Conservation (phyloP, 2,888 invertebrate genomes). For the Hydriomena furcata region DNA sequence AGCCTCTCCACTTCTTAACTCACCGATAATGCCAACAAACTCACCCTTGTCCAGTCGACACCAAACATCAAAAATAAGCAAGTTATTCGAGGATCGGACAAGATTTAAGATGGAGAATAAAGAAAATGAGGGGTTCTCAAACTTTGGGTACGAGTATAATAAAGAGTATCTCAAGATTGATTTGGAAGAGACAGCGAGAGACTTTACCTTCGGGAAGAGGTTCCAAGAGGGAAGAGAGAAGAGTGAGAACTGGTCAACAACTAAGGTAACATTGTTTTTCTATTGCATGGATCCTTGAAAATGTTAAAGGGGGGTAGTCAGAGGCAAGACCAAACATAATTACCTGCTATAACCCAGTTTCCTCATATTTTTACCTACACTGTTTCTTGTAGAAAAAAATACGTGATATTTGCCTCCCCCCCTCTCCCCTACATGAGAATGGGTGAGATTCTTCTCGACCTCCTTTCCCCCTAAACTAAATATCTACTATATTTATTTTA, state of each 20-base stretch:
- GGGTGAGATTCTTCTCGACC: too few species aligned
- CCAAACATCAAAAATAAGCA: slow-evolving; percentile 54
- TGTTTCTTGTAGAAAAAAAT: too few species aligned
- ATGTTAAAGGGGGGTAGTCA: too few species aligned
- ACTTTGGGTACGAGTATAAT: slow-evolving; percentile 38
- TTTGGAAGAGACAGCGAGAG: slow-evolving; percentile 70
- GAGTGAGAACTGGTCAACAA: slow-evolving; percentile 54
- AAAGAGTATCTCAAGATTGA: slow-evolving; percentile 54
- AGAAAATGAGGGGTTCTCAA: slow-evolving; percentile 53
- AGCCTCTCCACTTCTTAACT: slow-evolving; percentile 43
- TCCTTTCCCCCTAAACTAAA: too few species aligned
- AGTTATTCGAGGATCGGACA: slow-evolving; percentile 66
- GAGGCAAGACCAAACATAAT: background rate
- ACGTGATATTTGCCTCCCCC: too few species aligned
- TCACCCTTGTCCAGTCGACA: slow-evolving; percentile 48
- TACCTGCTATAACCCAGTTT: too few species aligned
- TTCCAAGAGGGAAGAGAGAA: slow-evolving; percentile 46
- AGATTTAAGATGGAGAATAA: slow-evolving; percentile 67
- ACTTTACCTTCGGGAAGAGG: slow-evolving; percentile 57
- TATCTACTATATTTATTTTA: too few species aligned
- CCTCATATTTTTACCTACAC: too few species aligned
- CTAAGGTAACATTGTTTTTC: slow-evolving; percentile 54
- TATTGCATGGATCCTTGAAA: slow-evolving; percentile 10
- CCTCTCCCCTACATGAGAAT: too few species aligned
- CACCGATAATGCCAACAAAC: slow-evolving; percentile 29